Conservation (phyloP, 2,797 vertebrate species). For the Poecilia gillii region DNA sequence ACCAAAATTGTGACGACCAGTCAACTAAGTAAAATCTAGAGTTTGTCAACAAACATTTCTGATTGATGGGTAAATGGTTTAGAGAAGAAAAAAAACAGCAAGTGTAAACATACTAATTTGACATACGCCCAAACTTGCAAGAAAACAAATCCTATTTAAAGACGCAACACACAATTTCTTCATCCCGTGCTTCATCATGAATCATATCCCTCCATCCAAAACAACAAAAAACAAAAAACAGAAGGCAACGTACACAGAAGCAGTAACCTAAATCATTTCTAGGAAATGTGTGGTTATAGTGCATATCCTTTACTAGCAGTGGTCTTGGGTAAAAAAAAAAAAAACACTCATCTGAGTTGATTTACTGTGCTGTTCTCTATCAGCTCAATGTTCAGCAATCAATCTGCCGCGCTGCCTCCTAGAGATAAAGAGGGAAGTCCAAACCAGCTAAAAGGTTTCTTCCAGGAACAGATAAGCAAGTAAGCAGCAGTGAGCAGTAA, state of each 20-base stretch:
- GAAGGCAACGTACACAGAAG: neutral
- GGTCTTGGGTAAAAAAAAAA: constrained; percentile 28
- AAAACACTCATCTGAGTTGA: constrained; percentile 39
- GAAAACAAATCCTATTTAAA: neutral
- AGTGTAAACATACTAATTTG: neutral
- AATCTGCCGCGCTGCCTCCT: constrained; percentile 53
- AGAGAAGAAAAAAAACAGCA: neutral
- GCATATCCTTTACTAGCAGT: constrained; percentile 44
- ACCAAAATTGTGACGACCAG: constrained; percentile 48
- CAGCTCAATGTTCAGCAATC: constrained; percentile 52
- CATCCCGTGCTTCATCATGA: constrained; percentile 15
- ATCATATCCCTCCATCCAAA: constrained; percentile 12
- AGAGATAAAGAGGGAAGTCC: constrained; percentile 54
- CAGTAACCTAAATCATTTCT: constrained; percentile 33
- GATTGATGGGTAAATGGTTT: constrained; percentile 16
- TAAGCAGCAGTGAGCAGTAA: constrained; percentile 39
- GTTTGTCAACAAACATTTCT: constrained; percentile 33
- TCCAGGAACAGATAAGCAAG: constrained; percentile 47
- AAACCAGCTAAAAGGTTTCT: constrained; percentile 52
- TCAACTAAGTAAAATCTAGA: constrained; percentile 45
- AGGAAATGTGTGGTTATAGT: constrained; percentile 52
- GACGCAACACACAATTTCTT: constrained; percentile 5
- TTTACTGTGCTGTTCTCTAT: constrained; percentile 54
- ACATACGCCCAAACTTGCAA: neutral
- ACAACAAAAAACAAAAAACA: constrained; percentile 21